phyloP scores from a whole-genome alignment of 2,113 vertebrate species.

The Sinosuthora webbiana region DNA sequence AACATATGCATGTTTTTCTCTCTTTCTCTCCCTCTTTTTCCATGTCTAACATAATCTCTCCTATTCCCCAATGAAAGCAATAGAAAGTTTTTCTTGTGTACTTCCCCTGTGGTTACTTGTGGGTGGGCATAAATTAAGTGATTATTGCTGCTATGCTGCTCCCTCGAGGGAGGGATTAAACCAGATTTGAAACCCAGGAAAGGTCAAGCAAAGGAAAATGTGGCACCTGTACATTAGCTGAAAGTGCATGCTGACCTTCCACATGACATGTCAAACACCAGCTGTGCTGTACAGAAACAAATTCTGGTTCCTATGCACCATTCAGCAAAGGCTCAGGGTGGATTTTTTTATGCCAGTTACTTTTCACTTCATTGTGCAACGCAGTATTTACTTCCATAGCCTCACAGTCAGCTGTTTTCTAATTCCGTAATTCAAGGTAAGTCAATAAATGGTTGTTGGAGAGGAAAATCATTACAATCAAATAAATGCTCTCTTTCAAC shows the following conservation, averaged over 20 bases:
- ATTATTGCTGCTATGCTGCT: conserved; percentile 8
- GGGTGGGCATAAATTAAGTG: conserved; percentile 44
- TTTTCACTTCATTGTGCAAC: not conserved
- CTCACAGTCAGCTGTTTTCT: not conserved
- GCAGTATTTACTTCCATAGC: not conserved
- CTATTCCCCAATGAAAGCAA: not conserved
- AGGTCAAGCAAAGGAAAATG: conserved; percentile 27
- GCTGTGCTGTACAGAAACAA: not conserved
- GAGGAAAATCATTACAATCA: not conserved
- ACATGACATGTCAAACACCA: not conserved
- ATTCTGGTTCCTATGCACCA: not conserved
- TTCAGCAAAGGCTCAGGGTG: not conserved
- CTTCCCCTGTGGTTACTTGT: not conserved
- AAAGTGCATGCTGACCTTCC: conserved; percentile 3
- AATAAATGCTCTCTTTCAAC: not conserved
- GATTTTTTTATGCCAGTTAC: not conserved
- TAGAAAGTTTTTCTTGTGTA: not conserved
- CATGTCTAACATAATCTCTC: not conserved
- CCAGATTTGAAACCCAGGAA: not conserved
- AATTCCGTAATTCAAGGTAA: conserved; percentile 1
- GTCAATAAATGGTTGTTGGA: conserved; percentile 19
- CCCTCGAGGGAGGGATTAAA: conserved; percentile 28
- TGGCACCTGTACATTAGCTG: conserved; percentile 10
- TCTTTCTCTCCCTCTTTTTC: not conserved
- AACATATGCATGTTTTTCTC: not conserved